Conservation (phyloP, 2,888 invertebrate species). For the Macaria notata region DNA sequence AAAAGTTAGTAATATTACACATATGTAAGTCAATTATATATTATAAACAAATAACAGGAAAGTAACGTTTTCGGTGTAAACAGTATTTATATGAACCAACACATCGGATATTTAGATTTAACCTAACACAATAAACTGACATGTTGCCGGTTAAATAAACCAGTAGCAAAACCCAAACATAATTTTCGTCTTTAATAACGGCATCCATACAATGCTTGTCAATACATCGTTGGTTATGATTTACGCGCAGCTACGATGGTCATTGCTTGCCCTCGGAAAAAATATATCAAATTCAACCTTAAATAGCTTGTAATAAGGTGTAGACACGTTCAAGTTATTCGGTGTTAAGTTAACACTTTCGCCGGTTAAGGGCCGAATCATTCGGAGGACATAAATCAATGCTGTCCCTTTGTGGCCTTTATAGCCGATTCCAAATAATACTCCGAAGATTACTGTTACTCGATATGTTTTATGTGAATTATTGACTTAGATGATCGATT, state of each 20-base stretch:
- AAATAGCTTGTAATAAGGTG: conserved; percentile 20
- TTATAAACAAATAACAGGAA: no score
- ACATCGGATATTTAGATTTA: no score
- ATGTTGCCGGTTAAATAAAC: conserved; percentile 14
- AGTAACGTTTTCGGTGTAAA: no score
- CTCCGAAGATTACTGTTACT: conserved; percentile 37
- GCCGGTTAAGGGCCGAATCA: conserved; percentile 48
- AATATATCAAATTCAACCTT: conserved; percentile 15
- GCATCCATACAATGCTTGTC: conserved; percentile 76
- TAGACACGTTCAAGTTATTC: conserved; percentile 11
- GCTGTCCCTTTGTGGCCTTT: conserved; percentile 57
- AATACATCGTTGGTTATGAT: conserved; percentile 70
- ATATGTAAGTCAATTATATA: no score
- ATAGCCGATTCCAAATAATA: conserved; percentile 55
- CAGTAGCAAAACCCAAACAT: conserved; percentile 36
- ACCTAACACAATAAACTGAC: no score
- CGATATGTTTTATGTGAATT: conserved; percentile 32
- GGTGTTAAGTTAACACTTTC: conserved; percentile 61
- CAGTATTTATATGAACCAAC: no score
- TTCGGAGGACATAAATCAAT: conserved; percentile 70
- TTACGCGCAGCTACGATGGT: conserved; percentile 51
- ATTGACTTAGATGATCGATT: conserved; percentile 29
- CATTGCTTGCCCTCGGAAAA: conserved; percentile 9
- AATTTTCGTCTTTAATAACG: conserved; percentile 56
- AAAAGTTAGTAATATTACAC: no score